phyloP scores from a whole-genome alignment of 2,797 vertebrate genomes.

The Arremon brunneinucha region DNA sequence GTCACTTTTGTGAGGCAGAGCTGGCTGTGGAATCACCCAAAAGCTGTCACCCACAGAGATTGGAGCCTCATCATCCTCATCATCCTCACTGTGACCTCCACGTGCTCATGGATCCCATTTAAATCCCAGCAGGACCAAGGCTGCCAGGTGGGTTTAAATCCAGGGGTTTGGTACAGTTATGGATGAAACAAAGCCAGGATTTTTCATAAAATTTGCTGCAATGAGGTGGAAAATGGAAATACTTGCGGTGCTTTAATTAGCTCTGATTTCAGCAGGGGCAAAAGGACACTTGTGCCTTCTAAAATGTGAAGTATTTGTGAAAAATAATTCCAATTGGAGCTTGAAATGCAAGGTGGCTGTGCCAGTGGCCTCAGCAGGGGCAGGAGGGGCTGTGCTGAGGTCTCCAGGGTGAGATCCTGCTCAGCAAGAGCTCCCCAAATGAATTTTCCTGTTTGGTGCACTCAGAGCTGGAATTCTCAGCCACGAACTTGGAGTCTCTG shows the following conservation, averaged over 20 bases:
- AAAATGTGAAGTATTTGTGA: neutral
- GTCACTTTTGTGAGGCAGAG: neutral
- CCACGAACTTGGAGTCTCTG: fast-evolving
- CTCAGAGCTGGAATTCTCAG: fast-evolving
- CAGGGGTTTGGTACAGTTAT: neutral
- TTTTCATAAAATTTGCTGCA: fast-evolving
- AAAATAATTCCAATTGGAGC: neutral
- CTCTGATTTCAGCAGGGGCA: neutral
- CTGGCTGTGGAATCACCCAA: fast-evolving
- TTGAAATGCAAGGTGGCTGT: neutral
- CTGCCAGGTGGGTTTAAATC: neutral
- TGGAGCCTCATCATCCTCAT: neutral
- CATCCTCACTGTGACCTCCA: neutral
- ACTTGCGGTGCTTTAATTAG: neutral
- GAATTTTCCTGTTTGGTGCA: neutral
- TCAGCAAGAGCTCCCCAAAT: neutral
- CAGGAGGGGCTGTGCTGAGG: neutral
- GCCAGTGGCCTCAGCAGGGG: neutral
- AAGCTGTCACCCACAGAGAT: fast-evolving
- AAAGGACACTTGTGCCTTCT: neutral
- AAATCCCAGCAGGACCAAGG: neutral
- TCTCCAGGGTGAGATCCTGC: neutral
- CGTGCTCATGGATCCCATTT: fast-evolving
- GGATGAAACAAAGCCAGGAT: fast-evolving
- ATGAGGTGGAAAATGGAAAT: fast-evolving